Evolutionary conservation across 2,113 vertebrate species (phyloP).

Genomic region (Sebastes fasciatus): DNA sequence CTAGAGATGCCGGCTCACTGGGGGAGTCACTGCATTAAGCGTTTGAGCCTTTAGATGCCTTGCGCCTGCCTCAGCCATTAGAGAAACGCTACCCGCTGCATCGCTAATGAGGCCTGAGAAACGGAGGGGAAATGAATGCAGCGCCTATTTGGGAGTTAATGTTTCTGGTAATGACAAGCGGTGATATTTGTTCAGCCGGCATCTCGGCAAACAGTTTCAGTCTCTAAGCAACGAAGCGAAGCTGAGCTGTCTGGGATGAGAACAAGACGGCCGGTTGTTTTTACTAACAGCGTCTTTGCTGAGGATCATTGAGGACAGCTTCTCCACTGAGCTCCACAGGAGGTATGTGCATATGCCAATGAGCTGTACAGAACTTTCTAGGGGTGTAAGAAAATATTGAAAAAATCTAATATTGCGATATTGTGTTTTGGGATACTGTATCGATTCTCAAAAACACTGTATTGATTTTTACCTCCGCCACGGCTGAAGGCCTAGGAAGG

Average conservation of each 20-base stretch:
- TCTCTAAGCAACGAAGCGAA: conserved; percentile 56
- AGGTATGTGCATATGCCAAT: background rate
- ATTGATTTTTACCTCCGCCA: too few relatives aligned
- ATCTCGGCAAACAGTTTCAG: conserved; percentile 50
- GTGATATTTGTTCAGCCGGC: conserved; percentile 54
- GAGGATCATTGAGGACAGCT: conserved; percentile 22
- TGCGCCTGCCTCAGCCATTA: conserved; percentile 21
- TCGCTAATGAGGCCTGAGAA: conserved; percentile 63
- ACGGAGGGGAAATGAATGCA: background rate
- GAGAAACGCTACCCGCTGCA: conserved; percentile 30
- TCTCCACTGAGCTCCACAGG: background rate
- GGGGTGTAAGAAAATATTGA: too few relatives aligned
- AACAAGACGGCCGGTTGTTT: conserved; percentile 34
- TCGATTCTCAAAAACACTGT: too few relatives aligned
- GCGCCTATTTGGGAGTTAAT: conserved; percentile 42
- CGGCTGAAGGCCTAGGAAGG: too few relatives aligned
- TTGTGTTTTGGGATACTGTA: too few relatives aligned
- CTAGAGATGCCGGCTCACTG: conserved; percentile 8
- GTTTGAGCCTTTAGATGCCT: conserved; percentile 16
- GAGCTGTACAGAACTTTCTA: background rate
- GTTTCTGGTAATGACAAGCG: conserved; percentile 59
- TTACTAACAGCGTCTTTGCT: conserved; percentile 20
- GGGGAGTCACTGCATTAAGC: background rate
- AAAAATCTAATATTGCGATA: too few relatives aligned
- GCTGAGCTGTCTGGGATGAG: conserved; percentile 2